Conservation (phyloP, 2,888 invertebrate species). For the Mechanitis messenoides region DNA sequence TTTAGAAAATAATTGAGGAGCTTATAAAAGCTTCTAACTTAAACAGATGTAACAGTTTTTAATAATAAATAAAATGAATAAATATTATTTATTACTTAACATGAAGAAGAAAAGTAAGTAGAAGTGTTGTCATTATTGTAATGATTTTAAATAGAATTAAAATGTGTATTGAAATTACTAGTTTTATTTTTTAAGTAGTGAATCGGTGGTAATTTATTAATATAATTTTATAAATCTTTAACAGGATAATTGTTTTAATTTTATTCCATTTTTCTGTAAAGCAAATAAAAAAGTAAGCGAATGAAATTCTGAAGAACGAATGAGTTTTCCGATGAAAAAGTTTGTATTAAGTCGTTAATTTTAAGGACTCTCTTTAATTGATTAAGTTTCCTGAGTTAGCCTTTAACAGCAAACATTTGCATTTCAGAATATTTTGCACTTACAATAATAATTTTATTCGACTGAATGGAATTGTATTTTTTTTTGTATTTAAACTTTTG, state of each 20-base stretch:
- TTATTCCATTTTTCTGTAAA: slow-evolving; percentile 8
- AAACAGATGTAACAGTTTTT: too few relatives aligned
- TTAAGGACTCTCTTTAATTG: slow-evolving; percentile 26
- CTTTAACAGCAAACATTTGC: slow-evolving; percentile 16
- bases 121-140: too few relatives aligned
- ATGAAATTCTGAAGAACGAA: slow-evolving; percentile 19
- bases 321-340: slow-evolving; percentile 26
- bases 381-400: slow-evolving; percentile 20
- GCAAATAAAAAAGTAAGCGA: slow-evolving; percentile 18
- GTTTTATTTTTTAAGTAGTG: too few relatives aligned
- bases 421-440: background rate
- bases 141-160: too few relatives aligned
- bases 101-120: too few relatives aligned
- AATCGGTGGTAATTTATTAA: background rate
- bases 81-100: too few relatives aligned
- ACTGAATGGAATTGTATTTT: too few relatives aligned
- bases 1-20: too few relatives aligned
- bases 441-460: background rate
- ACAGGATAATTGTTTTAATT: background rate
- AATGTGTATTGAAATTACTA: too few relatives aligned
- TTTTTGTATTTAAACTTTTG: too few relatives aligned
- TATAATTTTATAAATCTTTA: background rate
- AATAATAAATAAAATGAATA: too few relatives aligned
- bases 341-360: slow-evolving; percentile 25
- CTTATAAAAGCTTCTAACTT: too few relatives aligned